phyloP scores from a whole-genome alignment of 2,113 vertebrate species.

The Hippopotamus amphibius region DNA sequence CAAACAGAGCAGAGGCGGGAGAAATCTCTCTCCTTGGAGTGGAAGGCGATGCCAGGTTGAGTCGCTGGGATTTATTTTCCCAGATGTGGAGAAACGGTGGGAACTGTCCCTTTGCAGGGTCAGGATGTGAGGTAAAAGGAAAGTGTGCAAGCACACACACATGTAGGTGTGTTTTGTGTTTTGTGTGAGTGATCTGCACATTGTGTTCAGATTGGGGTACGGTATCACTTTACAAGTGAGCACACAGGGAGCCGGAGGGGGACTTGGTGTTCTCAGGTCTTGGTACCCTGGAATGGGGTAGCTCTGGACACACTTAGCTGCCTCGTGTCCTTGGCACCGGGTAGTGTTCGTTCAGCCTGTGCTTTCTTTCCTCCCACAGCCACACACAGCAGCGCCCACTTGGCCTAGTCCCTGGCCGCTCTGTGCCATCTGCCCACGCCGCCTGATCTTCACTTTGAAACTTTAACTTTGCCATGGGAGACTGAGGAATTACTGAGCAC shows the following conservation, averaged over 20 bases:
- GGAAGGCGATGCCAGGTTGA: slow-evolving; percentile 21
- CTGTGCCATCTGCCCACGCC: slow-evolving; percentile 23
- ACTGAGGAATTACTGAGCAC: background rate
- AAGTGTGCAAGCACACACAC: background rate
- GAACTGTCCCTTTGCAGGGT: background rate
- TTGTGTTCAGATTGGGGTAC: background rate
- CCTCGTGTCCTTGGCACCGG: fast-evolving
- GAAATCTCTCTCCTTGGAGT: slow-evolving; percentile 61
- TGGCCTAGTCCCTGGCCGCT: background rate
- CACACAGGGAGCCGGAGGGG: background rate
- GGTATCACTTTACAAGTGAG: background rate
- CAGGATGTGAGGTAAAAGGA: background rate
- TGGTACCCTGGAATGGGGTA: background rate
- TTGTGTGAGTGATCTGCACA: background rate
- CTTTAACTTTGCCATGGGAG: slow-evolving; percentile 22
- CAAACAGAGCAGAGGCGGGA: slow-evolving; percentile 71
- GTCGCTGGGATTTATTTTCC: slow-evolving; percentile 67
- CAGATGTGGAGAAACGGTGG: slow-evolving; percentile 62
- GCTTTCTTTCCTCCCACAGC: background rate
- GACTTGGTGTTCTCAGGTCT: background rate
- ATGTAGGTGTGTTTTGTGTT: background rate
- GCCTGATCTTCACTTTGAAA: slow-evolving; percentile 64
- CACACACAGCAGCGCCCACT: background rate
- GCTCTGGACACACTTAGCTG: background rate
- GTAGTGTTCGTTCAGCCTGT: background rate